These are phyloP conservation scores for Rhinophrynus dorsalis DNA, from an alignment of 2,797 vertebrate species.

Conservation along the genomic window DNA sequence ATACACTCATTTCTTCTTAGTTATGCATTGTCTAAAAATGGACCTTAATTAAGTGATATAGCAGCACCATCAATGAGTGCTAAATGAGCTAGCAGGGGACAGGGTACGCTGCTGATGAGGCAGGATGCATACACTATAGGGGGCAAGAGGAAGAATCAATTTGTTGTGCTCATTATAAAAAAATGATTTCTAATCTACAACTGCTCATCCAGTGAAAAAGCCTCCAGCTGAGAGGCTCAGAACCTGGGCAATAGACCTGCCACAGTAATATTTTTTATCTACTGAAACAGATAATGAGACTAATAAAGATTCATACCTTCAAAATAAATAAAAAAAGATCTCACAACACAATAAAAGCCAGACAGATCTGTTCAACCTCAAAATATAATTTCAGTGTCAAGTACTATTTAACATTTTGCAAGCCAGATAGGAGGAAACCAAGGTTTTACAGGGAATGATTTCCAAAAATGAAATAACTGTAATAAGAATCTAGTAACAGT, in stretches of 20 bases:
- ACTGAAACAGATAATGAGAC: constrained; percentile 27
- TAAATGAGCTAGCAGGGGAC: constrained; percentile 46
- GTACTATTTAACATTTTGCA: no score
- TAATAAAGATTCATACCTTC: constrained; percentile 27
- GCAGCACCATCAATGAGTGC: constrained; percentile 25
- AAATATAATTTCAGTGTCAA: neutral
- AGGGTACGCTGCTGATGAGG: constrained; percentile 55
- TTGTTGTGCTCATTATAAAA: constrained; percentile 49
- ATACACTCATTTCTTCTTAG: constrained; percentile 16
- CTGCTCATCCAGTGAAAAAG: constrained; percentile 44
- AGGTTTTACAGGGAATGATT: no score
- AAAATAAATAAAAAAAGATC: neutral
- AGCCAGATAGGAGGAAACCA: no score
- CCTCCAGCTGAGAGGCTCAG: constrained; percentile 40
- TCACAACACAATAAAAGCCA: neutral
- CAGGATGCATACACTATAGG: neutral
- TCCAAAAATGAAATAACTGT: no score
- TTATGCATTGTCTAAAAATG: constrained; percentile 40
- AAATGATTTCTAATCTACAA: constrained; percentile 50
- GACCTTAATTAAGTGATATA: constrained; percentile 47
- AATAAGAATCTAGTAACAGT: no score
- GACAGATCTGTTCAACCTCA: neutral
- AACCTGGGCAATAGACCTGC: constrained; percentile 41
- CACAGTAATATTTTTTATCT: constrained; percentile 28
- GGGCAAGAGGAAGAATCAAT: constrained; percentile 34